Conservation (phyloP, 92 coral and sea anemone species). For the Pocillopora grandis region DNA sequence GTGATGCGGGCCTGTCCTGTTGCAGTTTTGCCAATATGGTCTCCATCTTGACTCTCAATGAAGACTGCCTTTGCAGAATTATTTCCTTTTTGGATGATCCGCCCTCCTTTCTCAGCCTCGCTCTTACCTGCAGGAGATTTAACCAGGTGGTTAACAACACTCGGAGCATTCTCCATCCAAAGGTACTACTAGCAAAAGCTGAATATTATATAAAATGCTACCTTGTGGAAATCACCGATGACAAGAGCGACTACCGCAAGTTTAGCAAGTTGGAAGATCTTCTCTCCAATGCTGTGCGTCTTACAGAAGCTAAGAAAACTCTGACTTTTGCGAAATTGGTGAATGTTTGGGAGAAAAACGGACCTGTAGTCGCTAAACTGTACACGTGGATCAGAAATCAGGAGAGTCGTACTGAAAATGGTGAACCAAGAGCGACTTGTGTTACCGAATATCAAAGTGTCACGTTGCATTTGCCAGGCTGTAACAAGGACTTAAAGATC, state of each 20-base stretch:
- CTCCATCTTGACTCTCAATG: not conserved
- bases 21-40: not conserved
- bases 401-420: not conserved
- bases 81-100: not conserved
- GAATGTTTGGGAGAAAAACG: conserved; percentile 53
- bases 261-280: conserved; percentile 1
- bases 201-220: conserved; percentile 44
- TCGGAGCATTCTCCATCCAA: conserved; percentile 32
- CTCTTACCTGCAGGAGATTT: conserved; percentile 47
- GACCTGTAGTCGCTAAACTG: conserved; percentile 71
- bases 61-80: not conserved
- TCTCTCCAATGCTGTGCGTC: conserved; percentile 16
- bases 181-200: conserved; percentile 42
- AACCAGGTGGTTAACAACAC: conserved; percentile 26
- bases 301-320: not conserved
- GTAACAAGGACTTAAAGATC: conserved; percentile 31
- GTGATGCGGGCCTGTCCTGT: not conserved
- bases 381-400: conserved; percentile 58
- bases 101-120: not conserved
- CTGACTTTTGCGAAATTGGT: conserved; percentile 42
- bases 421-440: conserved; percentile 25
- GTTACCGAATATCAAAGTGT: conserved; percentile 7
- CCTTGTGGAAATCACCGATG: not conserved
- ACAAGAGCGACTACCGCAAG: not conserved
- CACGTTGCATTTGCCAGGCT: conserved; percentile 34